Percentiles rank a stretch among this genome's conserved stretches.
Conservation (phyloP, 1,140 invertebrate species). For the Branchinecta lindahli region DNA sequence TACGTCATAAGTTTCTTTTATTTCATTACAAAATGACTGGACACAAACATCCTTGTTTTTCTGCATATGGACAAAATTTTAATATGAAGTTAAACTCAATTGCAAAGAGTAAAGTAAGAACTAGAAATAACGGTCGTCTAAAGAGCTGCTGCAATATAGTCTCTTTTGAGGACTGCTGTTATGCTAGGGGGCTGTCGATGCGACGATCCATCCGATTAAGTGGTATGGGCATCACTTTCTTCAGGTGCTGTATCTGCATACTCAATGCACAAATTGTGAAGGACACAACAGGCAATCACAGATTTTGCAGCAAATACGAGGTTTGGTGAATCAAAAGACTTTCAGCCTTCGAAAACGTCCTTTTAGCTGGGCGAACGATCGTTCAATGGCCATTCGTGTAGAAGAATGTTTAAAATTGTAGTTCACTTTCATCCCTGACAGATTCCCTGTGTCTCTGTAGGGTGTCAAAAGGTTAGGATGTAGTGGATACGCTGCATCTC, state of each 20-base stretch:
- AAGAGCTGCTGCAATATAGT: neutral
- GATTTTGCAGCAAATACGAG: neutral
- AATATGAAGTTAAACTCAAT: neutral
- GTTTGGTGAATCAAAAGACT: neutral
- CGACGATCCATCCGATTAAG: neutral
- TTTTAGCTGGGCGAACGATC: neutral
- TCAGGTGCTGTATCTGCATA: neutral
- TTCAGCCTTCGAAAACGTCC: neutral
- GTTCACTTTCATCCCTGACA: neutral
- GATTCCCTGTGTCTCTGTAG: neutral
- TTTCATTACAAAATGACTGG: no score
- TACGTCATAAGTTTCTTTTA: no score
- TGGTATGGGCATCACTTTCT: neutral
- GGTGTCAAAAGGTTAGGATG: neutral
- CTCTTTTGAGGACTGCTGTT: neutral
- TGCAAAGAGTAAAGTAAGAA: neutral
- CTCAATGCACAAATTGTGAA: neutral
- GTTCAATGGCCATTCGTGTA: neutral
- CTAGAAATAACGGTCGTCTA: neutral
- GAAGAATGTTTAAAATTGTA: neutral
- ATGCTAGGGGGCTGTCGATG: neutral
- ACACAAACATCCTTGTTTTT: no score
- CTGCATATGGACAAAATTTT: no score
- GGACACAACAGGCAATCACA: neutral
- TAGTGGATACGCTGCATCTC: neutral